Evolutionary conservation across 2,888 invertebrate genomes (phyloP), one percentile per base, ranked within the genome.

Genomic region (Ornithoptera priamus): DNA sequence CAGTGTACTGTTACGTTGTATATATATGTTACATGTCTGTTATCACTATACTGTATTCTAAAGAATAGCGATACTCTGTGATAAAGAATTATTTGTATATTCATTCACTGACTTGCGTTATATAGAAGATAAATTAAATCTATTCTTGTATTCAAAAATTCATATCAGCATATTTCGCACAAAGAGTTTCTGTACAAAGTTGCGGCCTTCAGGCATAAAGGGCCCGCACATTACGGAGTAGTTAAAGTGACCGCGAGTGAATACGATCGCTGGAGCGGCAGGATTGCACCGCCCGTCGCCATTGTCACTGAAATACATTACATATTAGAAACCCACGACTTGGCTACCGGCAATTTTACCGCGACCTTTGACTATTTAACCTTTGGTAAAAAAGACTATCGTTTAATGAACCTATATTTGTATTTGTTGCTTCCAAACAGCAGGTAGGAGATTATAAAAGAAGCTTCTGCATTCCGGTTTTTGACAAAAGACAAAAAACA

Each of bases 211-310:
- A 76, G 72, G 72, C 65, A 81, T 80, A 87, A 85, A 86, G 84
- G 85, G 85, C 82, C 81, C 85, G 86, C 87, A 86, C 86, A 86
- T 84, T 81, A 85, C 80, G 78, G 76, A 75, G 78, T 80, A 82
- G 83, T 82, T 82, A 80, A 81, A 85, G 83, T 86, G 86, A 86
- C 84, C 87, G 84, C 81, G 73, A 77, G 77, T 81, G 83, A 85
- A 84, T 82, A 78, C 78, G 81, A 77, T 75, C 80, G 81, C 75
- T 80, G 77, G 78, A 78, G 78, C 81, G 80, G 77, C 77, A 79
- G 78, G 78, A 81, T 78, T 80, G 79, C 77, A 77, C 72, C 68
- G 61, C 71, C 72, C 71, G 69, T 68, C 73, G 72, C 80, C 72
- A 80, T 83, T 82, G 80, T 77, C 74, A 76, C 69, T 69, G 73